Conservation (phyloP, 2,113 vertebrate genomes). For the Pungitius pungitius region DNA sequence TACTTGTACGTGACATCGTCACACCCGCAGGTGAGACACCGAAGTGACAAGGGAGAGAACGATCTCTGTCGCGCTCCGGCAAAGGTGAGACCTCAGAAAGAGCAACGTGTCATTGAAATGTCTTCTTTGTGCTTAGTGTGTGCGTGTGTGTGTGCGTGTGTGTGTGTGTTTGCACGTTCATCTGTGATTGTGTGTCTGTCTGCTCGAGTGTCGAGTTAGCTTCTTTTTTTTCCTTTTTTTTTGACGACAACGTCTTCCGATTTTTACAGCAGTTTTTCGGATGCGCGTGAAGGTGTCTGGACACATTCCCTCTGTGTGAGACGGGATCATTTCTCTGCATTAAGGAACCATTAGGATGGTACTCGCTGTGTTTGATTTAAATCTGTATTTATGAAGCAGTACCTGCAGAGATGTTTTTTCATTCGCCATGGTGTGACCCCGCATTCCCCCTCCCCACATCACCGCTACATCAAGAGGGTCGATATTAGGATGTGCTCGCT, state of each 20-base stretch:
- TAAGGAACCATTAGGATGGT: not conserved
- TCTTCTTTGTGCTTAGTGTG: conserved; percentile 17
- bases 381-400: not conserved
- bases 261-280: not conserved
- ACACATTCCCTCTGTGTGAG: not conserved
- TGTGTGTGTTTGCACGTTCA: not conserved
- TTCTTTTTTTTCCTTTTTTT: not conserved
- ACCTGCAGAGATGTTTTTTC: not conserved
- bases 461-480: not conserved
- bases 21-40: conserved; percentile 62
- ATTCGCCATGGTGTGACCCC: not conserved
- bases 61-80: conserved; percentile 31
- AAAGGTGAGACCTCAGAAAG: conserved; percentile 51
- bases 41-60: conserved; percentile 47
- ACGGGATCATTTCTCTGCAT: not conserved
- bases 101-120: conserved; percentile 26
- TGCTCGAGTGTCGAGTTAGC: not conserved
- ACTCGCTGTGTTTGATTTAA: not conserved
- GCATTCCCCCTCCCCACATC: not conserved
- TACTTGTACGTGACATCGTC: conserved; percentile 53
- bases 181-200: not conserved
- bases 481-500: not conserved
- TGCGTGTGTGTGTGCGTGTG: not conserved
- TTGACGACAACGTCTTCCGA: no score
- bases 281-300: not conserved